Base-by-base conservation (phyloP, 1,140 invertebrate genomes). In the Philotrypesis tridentata region DNA sequence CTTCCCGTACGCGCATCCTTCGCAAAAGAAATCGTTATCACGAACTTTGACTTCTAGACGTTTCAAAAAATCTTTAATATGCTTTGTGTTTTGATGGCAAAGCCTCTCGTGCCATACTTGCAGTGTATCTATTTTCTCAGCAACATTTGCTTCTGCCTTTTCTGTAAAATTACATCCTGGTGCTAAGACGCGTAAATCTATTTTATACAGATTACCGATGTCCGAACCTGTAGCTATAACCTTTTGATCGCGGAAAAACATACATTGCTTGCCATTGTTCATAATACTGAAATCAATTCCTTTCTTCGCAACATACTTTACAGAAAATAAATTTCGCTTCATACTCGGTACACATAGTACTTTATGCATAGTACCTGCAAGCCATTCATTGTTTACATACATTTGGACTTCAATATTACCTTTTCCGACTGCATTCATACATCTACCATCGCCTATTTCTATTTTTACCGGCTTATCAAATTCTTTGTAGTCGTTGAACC, bases 321-420 rank as follows among this genome's bases (percentile, higher is more conserved):
- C 11, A 21, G 70, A 72, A n/a, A 72, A 72, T 25, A 43, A 72
- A 72, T 70, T 72, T 43, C 40, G 40, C 23, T 43, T 72, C n/a
- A 72, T 17, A 1, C 40, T 2, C 12, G 37, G 70, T 70, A 70
- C 67, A 65, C 60, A 80, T 55, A 80, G 63, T 1, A 80, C 79
- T 8, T 80, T 31, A n/a, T 67, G 8, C 23, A 79, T 21, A 31
- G 43, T 31, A 9, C 6, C 40, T 21, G 43, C 1, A 33, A 67
- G 11, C n/a, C 12, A n/a, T 70, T 79, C 21, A 7, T 17, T 23
- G 27, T 70, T 55, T 21, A 70, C 65, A 60, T 21, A 55, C 6
- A 7, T 79, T n/a, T 70, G 23, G 9, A 79, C 27, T 55, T 79
- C 65, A 55, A 70, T 79, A 31, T 70, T 79, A 14, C 65, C 77